phyloP scores from a whole-genome alignment of 2,113 vertebrate genomes.

The Lasiurus cinereus region DNA sequence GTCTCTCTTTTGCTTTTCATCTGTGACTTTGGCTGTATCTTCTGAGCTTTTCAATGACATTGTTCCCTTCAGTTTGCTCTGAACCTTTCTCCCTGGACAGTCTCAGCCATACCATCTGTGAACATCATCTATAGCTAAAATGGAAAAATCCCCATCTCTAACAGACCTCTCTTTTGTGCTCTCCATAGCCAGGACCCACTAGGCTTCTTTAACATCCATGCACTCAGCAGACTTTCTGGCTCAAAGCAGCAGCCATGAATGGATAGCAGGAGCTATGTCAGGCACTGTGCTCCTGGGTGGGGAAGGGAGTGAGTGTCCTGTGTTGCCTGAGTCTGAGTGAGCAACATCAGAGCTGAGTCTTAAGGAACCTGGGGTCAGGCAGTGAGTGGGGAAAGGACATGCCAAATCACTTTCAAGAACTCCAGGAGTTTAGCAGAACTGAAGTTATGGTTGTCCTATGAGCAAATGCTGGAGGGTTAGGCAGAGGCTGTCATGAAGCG shows the following conservation, averaged over 20 bases:
- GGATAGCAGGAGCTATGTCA: background rate
- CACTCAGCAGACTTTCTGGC: background rate
- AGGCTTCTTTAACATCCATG: background rate
- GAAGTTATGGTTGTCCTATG: background rate
- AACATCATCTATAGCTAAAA: background rate
- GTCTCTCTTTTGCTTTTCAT: constrained; percentile 4
- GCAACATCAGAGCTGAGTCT: background rate
- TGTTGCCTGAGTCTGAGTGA: background rate
- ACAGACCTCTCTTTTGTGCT: background rate
- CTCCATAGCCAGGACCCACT: background rate
- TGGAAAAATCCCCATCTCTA: background rate
- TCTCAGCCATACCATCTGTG: background rate
- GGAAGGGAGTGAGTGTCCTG: background rate
- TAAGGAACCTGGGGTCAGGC: background rate
- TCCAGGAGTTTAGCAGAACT: background rate
- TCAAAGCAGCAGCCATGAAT: background rate
- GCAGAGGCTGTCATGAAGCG: background rate
- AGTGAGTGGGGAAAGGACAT: background rate
- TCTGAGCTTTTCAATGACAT: background rate
- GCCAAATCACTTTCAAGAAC: background rate
- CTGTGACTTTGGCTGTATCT: background rate
- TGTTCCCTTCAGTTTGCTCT: background rate
- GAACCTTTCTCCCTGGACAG: background rate
- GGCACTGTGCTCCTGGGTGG: background rate
- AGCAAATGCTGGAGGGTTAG: background rate